Percentiles rank a stretch among this genome's conserved stretches.
These are phyloP conservation scores for Melipona beecheii DNA, from an alignment of 2,888 invertebrate species.

Conservation along the genomic window DNA sequence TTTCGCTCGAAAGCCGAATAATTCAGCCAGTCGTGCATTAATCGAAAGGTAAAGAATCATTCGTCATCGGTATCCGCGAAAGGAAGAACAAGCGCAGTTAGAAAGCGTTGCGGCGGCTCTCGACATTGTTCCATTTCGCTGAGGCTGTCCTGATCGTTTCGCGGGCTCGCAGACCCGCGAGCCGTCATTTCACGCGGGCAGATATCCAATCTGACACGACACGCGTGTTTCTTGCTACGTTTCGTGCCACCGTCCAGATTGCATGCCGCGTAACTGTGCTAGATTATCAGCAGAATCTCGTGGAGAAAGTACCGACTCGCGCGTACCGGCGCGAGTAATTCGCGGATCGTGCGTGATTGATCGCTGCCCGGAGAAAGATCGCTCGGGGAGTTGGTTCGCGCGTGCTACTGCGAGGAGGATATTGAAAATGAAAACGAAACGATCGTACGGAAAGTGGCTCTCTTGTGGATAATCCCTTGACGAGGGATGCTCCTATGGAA, in stretches of 20 bases:
- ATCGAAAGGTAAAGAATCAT: conserved; percentile 15
- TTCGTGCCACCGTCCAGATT: background rate
- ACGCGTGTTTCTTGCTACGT: conserved; percentile 20
- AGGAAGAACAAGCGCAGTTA: conserved; percentile 16
- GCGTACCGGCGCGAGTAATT: background rate
- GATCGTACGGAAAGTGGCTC: background rate
- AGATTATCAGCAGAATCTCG: conserved; percentile 20
- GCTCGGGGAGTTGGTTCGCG: background rate
- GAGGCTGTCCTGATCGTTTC: conserved; percentile 9
- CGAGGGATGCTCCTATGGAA: no score
- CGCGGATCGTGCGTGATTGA: conserved; percentile 29
- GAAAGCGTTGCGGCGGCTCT: conserved; percentile 37
- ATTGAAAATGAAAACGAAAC: conserved; percentile 22
- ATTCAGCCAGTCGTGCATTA: no score
- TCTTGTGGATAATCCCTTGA: background rate
- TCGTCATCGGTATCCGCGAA: conserved; percentile 8
- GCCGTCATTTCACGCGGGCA: conserved; percentile 18
- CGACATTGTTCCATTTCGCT: conserved; percentile 38
- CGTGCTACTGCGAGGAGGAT: background rate
- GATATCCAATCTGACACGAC: conserved; percentile 23
- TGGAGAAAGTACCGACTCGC: conserved; percentile 38
- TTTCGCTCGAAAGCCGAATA: no score
- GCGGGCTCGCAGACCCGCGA: background rate
- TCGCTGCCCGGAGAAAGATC: background rate
- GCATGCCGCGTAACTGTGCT: conserved; percentile 22